Percentiles rank a stretch among this genome's conserved stretches.
Evolutionary conservation across 2,113 vertebrate genomes (phyloP).

Genomic region (Myiagra hebetior): DNA sequence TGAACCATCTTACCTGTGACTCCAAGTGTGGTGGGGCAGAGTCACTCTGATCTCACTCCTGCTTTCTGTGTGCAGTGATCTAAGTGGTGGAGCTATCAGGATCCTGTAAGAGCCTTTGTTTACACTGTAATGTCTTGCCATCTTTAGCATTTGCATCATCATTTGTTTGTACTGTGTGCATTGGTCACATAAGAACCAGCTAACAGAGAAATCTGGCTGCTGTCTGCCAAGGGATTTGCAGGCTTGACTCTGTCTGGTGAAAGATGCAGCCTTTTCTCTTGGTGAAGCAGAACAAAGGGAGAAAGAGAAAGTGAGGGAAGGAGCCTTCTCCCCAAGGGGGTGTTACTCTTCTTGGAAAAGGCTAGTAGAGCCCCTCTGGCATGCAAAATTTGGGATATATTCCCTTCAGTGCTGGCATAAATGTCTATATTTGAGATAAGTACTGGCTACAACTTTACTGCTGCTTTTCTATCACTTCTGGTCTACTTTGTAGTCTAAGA

Average conservation of each 20-base stretch:
- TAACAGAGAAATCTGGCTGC: not conserved
- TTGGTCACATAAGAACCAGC: constrained; percentile 11
- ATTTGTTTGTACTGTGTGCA: not conserved
- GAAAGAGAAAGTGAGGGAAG: not conserved
- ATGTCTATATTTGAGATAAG: not conserved
- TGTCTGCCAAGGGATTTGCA: not conserved
- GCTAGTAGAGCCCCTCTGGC: not conserved
- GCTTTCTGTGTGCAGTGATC: not conserved
- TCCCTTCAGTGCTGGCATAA: not conserved
- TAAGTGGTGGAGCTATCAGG: not conserved
- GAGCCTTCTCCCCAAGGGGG: not conserved
- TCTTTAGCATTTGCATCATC: constrained; percentile 23
- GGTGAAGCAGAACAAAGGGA: not conserved
- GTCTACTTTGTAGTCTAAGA: not conserved
- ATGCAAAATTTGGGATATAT: not conserved
- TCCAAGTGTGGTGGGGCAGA: not conserved
- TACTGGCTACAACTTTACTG: not conserved
- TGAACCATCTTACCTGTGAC: not conserved
- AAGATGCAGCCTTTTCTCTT: not conserved
- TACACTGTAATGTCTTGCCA: not conserved
- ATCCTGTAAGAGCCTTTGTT: not conserved
- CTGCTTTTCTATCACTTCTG: not conserved
- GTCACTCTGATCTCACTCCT: not conserved
- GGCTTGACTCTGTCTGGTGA: not conserved
- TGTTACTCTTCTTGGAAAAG: not conserved